phyloP scores from a whole-genome alignment of 2,888 invertebrate genomes.

The Tipula unca region DNA sequence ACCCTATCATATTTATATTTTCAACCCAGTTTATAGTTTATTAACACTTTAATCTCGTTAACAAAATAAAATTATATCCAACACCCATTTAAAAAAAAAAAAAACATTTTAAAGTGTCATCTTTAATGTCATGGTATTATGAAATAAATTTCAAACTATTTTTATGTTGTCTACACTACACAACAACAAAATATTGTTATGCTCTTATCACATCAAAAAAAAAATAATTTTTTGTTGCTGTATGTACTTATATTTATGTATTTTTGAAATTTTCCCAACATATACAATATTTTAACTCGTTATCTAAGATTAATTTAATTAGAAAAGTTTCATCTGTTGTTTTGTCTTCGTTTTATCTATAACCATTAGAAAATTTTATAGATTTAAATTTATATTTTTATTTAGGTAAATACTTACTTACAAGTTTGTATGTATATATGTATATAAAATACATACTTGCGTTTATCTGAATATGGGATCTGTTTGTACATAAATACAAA shows the following conservation, averaged over 20 bases:
- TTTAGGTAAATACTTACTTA: background rate
- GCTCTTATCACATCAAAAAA: background rate
- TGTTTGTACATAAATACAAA: background rate
- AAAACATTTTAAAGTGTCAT: background rate
- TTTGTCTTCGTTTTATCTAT: background rate
- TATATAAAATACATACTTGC: background rate
- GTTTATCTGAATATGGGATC: background rate
- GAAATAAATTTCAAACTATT: background rate
- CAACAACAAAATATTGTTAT: background rate
- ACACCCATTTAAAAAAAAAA: background rate
- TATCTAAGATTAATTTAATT: background rate
- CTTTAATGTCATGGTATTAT: background rate
- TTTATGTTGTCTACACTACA: background rate
- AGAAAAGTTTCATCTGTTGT: background rate
- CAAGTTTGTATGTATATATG: background rate
- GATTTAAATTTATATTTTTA: background rate
- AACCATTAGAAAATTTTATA: background rate
- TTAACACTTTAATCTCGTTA: background rate
- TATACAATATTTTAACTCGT: no score
- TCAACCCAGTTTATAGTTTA: background rate
- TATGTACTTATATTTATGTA: no score
- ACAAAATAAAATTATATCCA: background rate
- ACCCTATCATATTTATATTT: no score
- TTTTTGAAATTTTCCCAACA: no score
- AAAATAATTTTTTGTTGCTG: no score